Conservation (phyloP, 30 jellyfish, hydroid and myxozoan genomes). For the Cassiopea andromeda region DNA sequence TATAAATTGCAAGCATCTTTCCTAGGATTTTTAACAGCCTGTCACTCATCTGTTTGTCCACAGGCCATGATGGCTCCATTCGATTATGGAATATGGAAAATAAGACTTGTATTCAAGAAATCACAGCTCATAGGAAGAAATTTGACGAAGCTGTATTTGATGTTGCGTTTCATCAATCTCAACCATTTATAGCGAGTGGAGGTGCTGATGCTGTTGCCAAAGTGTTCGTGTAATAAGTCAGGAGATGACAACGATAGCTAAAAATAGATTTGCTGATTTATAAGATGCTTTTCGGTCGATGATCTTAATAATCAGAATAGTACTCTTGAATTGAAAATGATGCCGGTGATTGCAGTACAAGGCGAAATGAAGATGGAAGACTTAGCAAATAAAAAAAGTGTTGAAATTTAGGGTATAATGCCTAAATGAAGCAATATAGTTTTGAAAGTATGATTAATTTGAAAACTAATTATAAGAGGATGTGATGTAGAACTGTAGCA, state of each 20-base stretch:
- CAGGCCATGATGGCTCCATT: conserved; percentile 99
- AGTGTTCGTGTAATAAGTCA: conserved; percentile 80
- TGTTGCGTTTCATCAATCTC: conserved; percentile 98
- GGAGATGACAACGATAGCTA: conserved; percentile 28
- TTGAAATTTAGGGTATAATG: no score
- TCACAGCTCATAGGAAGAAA: conserved; percentile 97
- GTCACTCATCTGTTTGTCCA: not conserved
- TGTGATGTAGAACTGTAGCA: no score
- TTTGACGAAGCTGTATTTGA: conserved; percentile 99
- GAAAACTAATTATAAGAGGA: no score
- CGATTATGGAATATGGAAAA: conserved; percentile 98
- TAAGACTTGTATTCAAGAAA: conserved; percentile 97
- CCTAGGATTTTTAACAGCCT: not conserved
- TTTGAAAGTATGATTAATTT: no score
- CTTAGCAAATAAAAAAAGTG: no score
- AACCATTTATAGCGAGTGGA: conserved; percentile 96
- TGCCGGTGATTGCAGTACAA: not conserved
- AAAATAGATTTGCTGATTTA: conserved; percentile 39
- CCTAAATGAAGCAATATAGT: no score
- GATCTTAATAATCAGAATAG: not conserved
- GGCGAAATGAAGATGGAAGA: not conserved
- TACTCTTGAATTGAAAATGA: not conserved
- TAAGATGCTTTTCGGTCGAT: conserved; percentile 3
- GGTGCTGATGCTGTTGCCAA: conserved; percentile 99
- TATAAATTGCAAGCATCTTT: not conserved